phyloP scores from a whole-genome alignment of 1,140 invertebrate genomes.

The Pseudomyrmex sp. region DNA sequence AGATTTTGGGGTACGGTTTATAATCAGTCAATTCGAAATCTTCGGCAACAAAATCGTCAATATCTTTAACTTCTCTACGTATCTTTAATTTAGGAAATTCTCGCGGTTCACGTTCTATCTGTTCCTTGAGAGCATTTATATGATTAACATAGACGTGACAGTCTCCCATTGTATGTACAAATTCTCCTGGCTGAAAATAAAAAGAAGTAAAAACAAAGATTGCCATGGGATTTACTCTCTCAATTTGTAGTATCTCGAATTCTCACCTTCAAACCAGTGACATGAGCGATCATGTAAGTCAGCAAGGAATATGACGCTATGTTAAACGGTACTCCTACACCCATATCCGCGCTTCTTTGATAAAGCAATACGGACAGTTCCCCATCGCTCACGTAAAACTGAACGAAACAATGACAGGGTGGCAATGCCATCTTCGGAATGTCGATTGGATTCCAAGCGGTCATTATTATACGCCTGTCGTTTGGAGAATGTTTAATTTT shows the following conservation, averaged over 20 bases:
- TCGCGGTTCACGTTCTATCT: conserved; percentile 92
- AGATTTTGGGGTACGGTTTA: conserved; percentile 95
- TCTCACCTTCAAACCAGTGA: conserved; percentile 92
- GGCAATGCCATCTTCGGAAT: conserved; percentile 97
- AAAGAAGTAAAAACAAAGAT: conserved; percentile 24
- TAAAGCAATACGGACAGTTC: conserved; percentile 96
- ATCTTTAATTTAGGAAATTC: conserved; percentile 94
- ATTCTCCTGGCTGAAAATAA: conserved; percentile 93
- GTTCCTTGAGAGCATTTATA: conserved; percentile 93
- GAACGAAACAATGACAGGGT: conserved; percentile 97
- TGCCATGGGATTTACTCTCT: conserved; percentile 1
- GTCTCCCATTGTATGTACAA: conserved; percentile 98
- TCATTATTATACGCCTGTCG: conserved; percentile 96
- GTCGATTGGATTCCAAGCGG: conserved; percentile 98
- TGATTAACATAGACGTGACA: conserved; percentile 98
- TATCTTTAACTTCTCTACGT: conserved; percentile 89
- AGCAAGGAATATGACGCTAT: conserved; percentile 98
- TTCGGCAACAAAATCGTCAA: conserved; percentile 96
- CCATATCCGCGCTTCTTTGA: conserved; percentile 99
- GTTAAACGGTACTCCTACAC: conserved; percentile 99
- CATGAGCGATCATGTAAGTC: conserved; percentile 98
- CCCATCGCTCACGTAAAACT: conserved; percentile 97
- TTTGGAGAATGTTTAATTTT: conserved; percentile 94
- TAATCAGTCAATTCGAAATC: conserved; percentile 96
- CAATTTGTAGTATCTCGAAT: too few species aligned